phyloP scores from a whole-genome alignment of 2,888 invertebrate species.

The Cephus sareptanus region DNA sequence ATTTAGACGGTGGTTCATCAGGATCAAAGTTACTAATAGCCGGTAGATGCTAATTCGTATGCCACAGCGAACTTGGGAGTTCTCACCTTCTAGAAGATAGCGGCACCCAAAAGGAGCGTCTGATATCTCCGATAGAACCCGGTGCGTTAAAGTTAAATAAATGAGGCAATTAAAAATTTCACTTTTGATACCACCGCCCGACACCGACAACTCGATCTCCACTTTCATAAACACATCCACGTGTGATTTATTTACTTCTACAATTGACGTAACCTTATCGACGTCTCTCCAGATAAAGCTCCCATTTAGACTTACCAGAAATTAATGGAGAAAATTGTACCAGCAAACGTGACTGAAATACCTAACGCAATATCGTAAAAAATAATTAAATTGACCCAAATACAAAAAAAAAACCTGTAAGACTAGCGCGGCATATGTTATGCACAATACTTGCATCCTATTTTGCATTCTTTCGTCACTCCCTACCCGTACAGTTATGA shows the following conservation, averaged over 20 bases:
- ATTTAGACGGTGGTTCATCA: not conserved
- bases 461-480: slow-evolving; percentile 2
- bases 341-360: not conserved
- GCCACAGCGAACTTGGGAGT: not conserved
- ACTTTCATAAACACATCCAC: slow-evolving; percentile 8
- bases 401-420: not conserved
- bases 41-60: not conserved
- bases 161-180: slow-evolving; percentile 17
- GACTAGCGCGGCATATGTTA: too few relatives aligned
- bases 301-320: not conserved
- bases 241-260: not conserved
- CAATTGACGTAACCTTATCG: not conserved
- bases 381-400: not conserved
- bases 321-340: not conserved
- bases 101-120: not conserved
- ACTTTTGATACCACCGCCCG: slow-evolving; percentile 16
- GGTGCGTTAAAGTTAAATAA: slow-evolving; percentile 9
- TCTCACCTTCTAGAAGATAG: not conserved
- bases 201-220: slow-evolving; percentile 12
- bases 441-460: too few relatives aligned
- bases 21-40: not conserved
- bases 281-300: not conserved
- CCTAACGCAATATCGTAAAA: not conserved
- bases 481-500: slow-evolving; percentile 2
- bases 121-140: not conserved